These are phyloP conservation scores for Lichenostomus cassidix DNA, from an alignment of 2,113 vertebrate genomes.

Conservation along the genomic window DNA sequence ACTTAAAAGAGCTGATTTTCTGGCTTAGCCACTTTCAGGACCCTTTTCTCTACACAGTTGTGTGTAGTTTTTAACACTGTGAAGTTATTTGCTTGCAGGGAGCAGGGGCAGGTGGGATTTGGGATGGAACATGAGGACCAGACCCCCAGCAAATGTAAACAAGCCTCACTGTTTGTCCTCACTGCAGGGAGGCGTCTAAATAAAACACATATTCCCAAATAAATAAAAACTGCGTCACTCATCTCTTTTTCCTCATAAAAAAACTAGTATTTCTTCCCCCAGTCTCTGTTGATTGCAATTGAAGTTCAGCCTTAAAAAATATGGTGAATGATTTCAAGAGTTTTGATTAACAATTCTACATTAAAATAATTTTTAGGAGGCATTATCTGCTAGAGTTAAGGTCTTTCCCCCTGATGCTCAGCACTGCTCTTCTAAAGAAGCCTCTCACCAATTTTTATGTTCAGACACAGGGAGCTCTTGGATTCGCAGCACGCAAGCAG, in stretches of 20 bases:
- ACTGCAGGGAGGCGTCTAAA: neutral
- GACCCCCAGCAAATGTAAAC: neutral
- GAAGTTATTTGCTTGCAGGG: neutral
- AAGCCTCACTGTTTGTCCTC: neutral
- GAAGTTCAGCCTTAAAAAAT: conserved; percentile 2
- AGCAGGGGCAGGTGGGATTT: neutral
- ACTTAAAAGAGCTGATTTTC: neutral
- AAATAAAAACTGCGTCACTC: neutral
- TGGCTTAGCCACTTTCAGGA: neutral
- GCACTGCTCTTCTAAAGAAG: neutral
- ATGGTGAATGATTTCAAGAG: neutral
- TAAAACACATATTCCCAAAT: neutral
- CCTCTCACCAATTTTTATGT: neutral
- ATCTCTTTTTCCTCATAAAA: neutral
- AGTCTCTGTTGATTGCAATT: neutral
- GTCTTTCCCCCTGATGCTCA: neutral
- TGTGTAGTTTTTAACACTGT: neutral
- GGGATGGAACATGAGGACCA: fast-evolving
- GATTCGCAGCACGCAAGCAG: neutral
- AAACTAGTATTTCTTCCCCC: neutral
- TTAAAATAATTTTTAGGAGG: neutral
- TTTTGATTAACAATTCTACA: neutral
- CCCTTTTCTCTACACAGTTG: neutral
- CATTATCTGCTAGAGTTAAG: neutral
- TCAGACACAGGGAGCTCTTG: neutral